phyloP scores from a whole-genome alignment of 2,797 vertebrate genomes.

The Labroides dimidiatus region DNA sequence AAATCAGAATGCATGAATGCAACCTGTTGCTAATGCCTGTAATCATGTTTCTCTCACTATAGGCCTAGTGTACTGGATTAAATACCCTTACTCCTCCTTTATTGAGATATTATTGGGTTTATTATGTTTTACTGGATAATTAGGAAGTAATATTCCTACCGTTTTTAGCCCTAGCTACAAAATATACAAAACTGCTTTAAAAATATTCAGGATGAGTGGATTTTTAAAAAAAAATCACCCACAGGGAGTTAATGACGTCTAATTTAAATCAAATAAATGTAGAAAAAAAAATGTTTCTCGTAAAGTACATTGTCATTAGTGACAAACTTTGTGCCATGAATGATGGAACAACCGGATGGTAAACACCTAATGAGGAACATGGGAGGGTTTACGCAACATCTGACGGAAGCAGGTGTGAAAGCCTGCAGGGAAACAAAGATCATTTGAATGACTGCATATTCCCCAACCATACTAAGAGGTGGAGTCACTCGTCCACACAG shows the following conservation, averaged over 20 bases:
- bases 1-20: no score
- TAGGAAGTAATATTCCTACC: background rate
- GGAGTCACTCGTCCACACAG: constrained; percentile 55
- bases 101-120: no score
- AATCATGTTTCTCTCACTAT: no score
- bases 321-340: constrained; percentile 17
- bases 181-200: background rate
- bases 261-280: constrained; percentile 4
- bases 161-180: background rate
- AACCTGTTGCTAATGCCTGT: no score
- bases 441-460: constrained; percentile 61
- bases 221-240: background rate
- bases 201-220: background rate
- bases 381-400: constrained; percentile 6
- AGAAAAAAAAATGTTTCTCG: background rate
- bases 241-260: background rate
- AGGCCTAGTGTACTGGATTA: no score
- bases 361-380: constrained; percentile 6
- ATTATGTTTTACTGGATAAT: background rate
- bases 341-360: constrained; percentile 6
- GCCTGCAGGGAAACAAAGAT: constrained; percentile 45
- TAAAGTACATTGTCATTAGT: background rate
- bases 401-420: constrained; percentile 33
- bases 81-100: background rate
- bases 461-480: constrained; percentile 47